A percentile compares a stretch with the other conserved stretches of the same genome.
Evolutionary conservation across 2,797 vertebrate species (phyloP).

Genomic region (Meda fulgida): DNA sequence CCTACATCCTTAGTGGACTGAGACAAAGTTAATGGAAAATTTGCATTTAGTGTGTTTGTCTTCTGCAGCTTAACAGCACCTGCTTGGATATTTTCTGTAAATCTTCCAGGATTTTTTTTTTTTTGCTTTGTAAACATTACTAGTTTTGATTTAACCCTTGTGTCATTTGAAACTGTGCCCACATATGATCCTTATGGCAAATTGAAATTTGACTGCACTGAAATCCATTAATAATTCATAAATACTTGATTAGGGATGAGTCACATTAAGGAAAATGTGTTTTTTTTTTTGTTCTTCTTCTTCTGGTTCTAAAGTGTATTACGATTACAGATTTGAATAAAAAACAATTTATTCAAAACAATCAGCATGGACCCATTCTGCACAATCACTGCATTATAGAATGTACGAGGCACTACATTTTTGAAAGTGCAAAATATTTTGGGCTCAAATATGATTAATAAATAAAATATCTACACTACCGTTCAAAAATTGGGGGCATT

Average conservation of each 20-base stretch:
- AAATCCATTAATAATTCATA: conserved; percentile 22
- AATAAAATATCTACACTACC: neutral
- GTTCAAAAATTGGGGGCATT: neutral
- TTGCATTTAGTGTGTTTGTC: neutral
- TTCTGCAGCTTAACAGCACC: neutral
- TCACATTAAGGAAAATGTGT: neutral
- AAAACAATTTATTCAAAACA: neutral
- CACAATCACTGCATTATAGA: neutral
- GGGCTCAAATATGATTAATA: neutral
- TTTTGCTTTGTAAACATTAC: conserved; percentile 30
- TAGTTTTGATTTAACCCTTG: neutral
- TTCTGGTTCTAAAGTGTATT: neutral
- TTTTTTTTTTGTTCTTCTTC: too few relatives aligned
- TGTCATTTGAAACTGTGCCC: neutral
- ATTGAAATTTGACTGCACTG: conserved; percentile 5
- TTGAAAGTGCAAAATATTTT: neutral
- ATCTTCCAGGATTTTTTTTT: neutral
- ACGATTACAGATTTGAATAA: neutral
- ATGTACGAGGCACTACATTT: neutral
- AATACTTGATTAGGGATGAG: neutral
- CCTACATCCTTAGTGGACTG: neutral
- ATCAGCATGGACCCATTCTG: neutral
- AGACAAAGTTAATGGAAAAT: neutral
- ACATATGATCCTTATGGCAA: conserved; percentile 1
- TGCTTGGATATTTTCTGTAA: conserved; percentile 5